A percentile compares a stretch with the other conserved stretches of the same genome.
phyloP scores from a whole-genome alignment of 1,140 invertebrate species.

The Cyphomyrmex costatus region DNA sequence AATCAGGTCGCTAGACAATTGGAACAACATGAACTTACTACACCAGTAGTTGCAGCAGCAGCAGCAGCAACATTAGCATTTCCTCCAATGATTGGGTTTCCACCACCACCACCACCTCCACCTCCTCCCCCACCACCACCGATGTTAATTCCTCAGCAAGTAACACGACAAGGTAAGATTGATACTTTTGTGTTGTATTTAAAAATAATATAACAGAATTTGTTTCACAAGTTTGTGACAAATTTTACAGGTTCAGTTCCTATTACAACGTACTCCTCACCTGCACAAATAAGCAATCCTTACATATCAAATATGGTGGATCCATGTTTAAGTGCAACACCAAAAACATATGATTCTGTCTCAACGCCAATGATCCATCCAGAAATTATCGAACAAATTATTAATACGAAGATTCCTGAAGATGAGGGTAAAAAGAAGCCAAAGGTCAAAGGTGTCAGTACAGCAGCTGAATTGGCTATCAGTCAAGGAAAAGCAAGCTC shows the following conservation, averaged over 20 bases:
- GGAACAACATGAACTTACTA: constrained; percentile 87
- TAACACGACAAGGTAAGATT: constrained; percentile 83
- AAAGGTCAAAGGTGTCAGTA: constrained; percentile 89
- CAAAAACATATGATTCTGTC: constrained; percentile 82
- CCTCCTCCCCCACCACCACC: constrained; percentile 87
- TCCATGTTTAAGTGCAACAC: constrained; percentile 81
- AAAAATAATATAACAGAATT: neutral
- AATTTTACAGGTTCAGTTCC: constrained; percentile 79
- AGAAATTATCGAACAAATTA: constrained; percentile 87
- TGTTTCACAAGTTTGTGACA: neutral
- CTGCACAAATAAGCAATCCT: constrained; percentile 84
- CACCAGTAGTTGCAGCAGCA: constrained; percentile 82
- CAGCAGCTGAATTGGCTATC: constrained; percentile 85
- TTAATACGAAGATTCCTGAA: constrained; percentile 89
- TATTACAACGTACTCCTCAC: constrained; percentile 84
- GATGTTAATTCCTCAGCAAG: constrained; percentile 88
- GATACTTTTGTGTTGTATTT: constrained; percentile 23
- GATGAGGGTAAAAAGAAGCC: constrained; percentile 90
- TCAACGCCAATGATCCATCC: constrained; percentile 83
- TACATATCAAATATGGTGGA: constrained; percentile 83
- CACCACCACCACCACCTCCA: constrained; percentile 88
- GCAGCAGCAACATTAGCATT: constrained; percentile 80
- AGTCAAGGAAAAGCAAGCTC: constrained; percentile 86
- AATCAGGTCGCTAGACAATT: constrained; percentile 90
- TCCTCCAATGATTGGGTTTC: constrained; percentile 81